phyloP scores from a whole-genome alignment of 2,113 vertebrate species.

The Phyllopteryx taeniolatus region DNA sequence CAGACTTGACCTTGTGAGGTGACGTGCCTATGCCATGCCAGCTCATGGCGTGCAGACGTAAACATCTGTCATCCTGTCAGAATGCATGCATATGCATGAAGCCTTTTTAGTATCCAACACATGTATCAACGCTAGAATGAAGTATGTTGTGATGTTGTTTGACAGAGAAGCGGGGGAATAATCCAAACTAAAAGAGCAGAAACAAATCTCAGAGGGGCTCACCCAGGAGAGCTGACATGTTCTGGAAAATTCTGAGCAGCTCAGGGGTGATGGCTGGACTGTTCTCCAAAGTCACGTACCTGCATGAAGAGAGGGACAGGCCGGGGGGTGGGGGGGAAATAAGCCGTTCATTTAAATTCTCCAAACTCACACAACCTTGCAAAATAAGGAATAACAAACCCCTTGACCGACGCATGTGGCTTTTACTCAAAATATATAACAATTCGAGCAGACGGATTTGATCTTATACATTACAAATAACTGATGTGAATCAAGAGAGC shows the following conservation, averaged over 20 bases:
- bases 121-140: slow-evolving; percentile 2
- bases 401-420: not conserved
- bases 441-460: not conserved
- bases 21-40: not conserved
- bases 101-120: not conserved
- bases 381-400: not conserved
- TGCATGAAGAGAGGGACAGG: slow-evolving; percentile 50
- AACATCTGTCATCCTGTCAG: not conserved
- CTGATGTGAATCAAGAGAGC: slow-evolving; percentile 2
- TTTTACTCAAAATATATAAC: not conserved
- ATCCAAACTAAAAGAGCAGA: slow-evolving; percentile 2
- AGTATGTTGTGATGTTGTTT: slow-evolving; percentile 4
- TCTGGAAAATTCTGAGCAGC: slow-evolving; percentile 92
- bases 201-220: slow-evolving; percentile 48
- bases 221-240: slow-evolving; percentile 95
- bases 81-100: not conserved
- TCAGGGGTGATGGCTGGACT: slow-evolving; percentile 87
- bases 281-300: slow-evolving; percentile 96
- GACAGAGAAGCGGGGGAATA: not conserved
- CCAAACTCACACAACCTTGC: not conserved
- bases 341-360: not conserved
- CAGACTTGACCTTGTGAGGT: not conserved
- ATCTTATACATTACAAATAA: slow-evolving; percentile 6
- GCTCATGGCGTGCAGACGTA: not conserved
- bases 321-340: not conserved